These are phyloP conservation scores for Aurelia aurita complex sp. Pacific DNA, from an alignment of 30 jellyfish, hydroid and myxozoan species.

Conservation along the genomic window DNA sequence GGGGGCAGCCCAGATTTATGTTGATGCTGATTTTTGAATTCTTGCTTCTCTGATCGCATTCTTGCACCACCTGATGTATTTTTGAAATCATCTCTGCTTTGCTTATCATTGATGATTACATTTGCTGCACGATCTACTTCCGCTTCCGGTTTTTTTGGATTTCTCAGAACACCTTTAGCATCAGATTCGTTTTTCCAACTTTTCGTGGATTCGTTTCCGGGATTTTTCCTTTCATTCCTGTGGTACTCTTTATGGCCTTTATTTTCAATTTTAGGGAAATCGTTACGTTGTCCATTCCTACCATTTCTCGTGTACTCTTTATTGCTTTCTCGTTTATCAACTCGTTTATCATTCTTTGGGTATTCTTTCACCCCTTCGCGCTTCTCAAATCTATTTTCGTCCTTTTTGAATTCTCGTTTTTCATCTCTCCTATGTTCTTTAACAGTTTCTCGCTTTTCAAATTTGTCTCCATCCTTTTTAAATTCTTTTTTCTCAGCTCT, in stretches of 20 bases:
- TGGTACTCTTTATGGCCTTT: background rate
- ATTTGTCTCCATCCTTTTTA: background rate
- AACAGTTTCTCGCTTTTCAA: background rate
- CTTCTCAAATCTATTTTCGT: background rate
- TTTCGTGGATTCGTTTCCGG: background rate
- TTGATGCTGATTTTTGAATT: background rate
- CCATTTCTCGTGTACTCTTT: background rate
- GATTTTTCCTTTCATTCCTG: background rate
- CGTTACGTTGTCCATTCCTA: background rate
- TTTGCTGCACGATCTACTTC: no score
- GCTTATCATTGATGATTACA: background rate
- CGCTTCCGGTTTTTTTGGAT: no score
- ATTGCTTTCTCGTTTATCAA: background rate
- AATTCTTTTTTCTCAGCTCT: background rate
- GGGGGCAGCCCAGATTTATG: constrained; percentile 1
- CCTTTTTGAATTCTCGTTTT: background rate
- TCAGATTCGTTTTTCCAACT: background rate
- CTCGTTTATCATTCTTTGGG: background rate
- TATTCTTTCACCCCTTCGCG: background rate
- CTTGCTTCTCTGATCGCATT: background rate
- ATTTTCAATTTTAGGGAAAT: background rate
- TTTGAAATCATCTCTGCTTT: background rate
- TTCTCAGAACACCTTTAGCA: no score
- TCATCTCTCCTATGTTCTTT: no score
- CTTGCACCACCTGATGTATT: background rate